These are phyloP conservation scores for Drosophila antonietae DNA, from an alignment of 2,888 invertebrate species.

Conservation along the genomic window DNA sequence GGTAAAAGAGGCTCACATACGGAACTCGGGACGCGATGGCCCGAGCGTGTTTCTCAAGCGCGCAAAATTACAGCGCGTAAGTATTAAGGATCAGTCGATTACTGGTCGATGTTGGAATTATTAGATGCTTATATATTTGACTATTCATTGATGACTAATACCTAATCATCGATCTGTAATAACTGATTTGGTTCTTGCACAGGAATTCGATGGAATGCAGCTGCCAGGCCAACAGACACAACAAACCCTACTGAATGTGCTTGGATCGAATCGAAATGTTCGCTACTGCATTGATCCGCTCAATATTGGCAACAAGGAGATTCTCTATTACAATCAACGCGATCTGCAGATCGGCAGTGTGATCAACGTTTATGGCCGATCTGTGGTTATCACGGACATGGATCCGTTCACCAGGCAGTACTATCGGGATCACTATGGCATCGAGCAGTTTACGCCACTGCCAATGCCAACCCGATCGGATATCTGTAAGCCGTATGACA, in stretches of 20 bases:
- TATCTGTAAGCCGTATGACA: conserved; percentile 58
- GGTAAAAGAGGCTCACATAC: conserved; percentile 89
- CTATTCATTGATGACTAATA: too few species aligned
- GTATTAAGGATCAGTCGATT: conserved; percentile 1
- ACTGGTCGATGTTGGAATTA: not conserved
- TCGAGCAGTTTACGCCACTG: conserved; percentile 82
- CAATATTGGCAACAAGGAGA: conserved; percentile 85
- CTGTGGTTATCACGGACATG: conserved; percentile 92
- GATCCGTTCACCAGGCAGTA: conserved; percentile 94
- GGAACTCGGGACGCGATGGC: conserved; percentile 90
- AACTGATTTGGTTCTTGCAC: not conserved
- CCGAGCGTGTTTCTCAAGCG: conserved; percentile 90
- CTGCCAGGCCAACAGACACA: conserved; percentile 85
- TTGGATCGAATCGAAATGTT: conserved; percentile 85
- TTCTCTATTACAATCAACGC: conserved; percentile 80
- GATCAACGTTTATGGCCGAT: conserved; percentile 92
- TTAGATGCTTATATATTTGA: not conserved
- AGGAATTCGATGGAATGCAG: conserved; percentile 80
- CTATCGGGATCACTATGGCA: conserved; percentile 87
- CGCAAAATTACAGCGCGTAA: conserved; percentile 91
- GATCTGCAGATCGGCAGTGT: conserved; percentile 94
- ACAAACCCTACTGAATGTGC: conserved; percentile 87
- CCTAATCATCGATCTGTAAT: not conserved
- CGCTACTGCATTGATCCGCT: conserved; percentile 87
- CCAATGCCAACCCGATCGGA: conserved; percentile 71